Percentiles rank a stretch among this genome's conserved stretches.
phyloP scores from a whole-genome alignment of 2,113 vertebrate species.

The Scytalopus superciliaris region DNA sequence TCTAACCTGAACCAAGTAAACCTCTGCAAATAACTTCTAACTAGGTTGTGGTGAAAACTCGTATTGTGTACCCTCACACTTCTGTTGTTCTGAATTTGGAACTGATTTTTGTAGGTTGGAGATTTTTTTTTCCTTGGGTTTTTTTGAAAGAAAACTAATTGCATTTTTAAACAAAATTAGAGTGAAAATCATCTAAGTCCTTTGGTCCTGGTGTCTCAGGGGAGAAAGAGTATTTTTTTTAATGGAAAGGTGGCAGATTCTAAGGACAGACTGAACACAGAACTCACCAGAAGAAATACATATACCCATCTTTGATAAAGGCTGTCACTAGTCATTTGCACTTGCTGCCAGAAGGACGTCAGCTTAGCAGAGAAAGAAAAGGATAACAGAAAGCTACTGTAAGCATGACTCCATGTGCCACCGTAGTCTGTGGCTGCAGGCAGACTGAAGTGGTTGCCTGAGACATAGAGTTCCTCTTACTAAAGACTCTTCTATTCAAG shows the following conservation, averaged over 20 bases:
- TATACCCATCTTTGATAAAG: not conserved
- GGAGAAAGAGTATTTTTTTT: not conserved
- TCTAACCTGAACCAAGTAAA: not conserved
- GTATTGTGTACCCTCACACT: not conserved
- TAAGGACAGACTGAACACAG: not conserved
- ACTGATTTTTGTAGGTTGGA: not conserved
- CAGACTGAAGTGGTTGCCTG: not conserved
- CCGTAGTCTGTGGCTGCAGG: not conserved
- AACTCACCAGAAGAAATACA: not conserved
- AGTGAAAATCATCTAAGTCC: not conserved
- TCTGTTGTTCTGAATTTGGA: not conserved
- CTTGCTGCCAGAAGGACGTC: not conserved
- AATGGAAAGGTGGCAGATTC: not conserved
- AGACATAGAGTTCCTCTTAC: not conserved
- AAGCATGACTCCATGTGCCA: not conserved
- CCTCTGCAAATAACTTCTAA: not conserved
- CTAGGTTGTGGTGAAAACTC: not conserved
- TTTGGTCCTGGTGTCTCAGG: not conserved
- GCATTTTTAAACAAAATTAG: not conserved
- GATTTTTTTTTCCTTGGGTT: not conserved
- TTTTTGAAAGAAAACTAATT: not conserved
- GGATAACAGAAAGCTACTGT: not conserved
- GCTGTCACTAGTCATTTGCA: not conserved
- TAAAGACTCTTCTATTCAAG: not conserved
- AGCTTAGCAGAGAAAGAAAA: not conserved